phyloP scores from a whole-genome alignment of 2,113 vertebrate genomes.

The Pseudorhombus dupliciocellatus region DNA sequence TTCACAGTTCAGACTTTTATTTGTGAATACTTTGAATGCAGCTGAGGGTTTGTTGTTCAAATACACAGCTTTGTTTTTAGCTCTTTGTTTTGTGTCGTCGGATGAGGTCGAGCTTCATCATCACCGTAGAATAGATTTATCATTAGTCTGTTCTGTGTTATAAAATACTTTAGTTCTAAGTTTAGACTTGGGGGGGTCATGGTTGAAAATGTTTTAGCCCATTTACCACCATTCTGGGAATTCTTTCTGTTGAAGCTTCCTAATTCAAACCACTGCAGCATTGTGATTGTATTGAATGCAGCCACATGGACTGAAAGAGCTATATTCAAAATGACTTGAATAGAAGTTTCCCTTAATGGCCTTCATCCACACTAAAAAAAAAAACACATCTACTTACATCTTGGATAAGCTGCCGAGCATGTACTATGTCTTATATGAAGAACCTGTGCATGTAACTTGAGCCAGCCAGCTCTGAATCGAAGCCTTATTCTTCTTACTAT shows the following conservation, averaged over 20 bases:
- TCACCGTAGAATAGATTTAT: neutral
- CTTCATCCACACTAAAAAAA: neutral
- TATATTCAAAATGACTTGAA: neutral
- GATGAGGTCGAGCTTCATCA: neutral
- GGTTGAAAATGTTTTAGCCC: neutral
- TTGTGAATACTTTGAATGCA: constrained; percentile 9
- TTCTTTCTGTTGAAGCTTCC: constrained; percentile 6
- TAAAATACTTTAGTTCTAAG: constrained; percentile 7
- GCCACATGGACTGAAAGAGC: neutral
- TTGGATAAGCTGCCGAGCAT: constrained; percentile 23
- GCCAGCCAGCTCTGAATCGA: constrained; percentile 38
- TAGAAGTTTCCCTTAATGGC: neutral
- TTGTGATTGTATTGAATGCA: neutral
- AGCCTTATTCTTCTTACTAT: constrained; percentile 53
- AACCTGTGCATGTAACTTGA: constrained; percentile 40
- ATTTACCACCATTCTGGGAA: neutral
- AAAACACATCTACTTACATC: constrained; percentile 1
- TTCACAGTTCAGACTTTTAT: neutral
- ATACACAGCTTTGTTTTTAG: constrained; percentile 3
- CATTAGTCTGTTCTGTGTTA: constrained; percentile 11
- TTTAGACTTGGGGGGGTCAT: constrained; percentile 14
- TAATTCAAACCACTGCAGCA: neutral
- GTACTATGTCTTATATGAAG: constrained; percentile 56
- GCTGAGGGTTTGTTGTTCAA: constrained; percentile 24
- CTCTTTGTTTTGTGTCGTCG: constrained; percentile 6